Evolutionary conservation across 2,797 vertebrate species (phyloP).

Genomic region (Champsocephalus esox): DNA sequence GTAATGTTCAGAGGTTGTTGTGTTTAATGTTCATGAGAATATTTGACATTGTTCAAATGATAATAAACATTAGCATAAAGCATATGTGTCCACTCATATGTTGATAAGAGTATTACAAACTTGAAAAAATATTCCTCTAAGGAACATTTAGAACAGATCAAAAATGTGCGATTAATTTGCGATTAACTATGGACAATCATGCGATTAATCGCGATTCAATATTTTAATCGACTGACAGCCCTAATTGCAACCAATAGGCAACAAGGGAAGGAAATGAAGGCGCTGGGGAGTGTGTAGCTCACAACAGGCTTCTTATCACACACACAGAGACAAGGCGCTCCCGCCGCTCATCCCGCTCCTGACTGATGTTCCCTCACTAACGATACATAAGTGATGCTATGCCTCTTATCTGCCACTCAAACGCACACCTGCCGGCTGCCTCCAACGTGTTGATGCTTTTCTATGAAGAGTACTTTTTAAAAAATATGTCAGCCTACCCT

Average conservation of each 20-base stretch:
- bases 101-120: no score
- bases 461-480: slow-evolving; percentile 21
- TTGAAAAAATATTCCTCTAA: no score
- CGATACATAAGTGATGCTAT: slow-evolving; percentile 74
- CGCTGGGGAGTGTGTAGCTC: slow-evolving; percentile 40
- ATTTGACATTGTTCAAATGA: no score
- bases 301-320: slow-evolving; percentile 59
- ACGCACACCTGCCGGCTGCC: slow-evolving; percentile 66
- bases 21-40: no score
- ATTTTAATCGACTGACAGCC: no score
- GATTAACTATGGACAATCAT: no score
- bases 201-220: no score
- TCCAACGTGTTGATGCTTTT: slow-evolving; percentile 53
- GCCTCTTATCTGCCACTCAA: slow-evolving; percentile 81
- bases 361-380: slow-evolving; percentile 75
- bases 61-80: no score
- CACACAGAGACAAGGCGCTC: slow-evolving; percentile 35
- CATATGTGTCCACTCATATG: no score
- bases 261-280: slow-evolving; percentile 52
- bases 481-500: not conserved
- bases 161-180: no score
- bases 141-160: no score
- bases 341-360: slow-evolving; percentile 56
- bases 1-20: no score
- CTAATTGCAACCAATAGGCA: slow-evolving; percentile 49